Conservation (phyloP, 2,797 vertebrate genomes). For the Anas bernieri region DNA sequence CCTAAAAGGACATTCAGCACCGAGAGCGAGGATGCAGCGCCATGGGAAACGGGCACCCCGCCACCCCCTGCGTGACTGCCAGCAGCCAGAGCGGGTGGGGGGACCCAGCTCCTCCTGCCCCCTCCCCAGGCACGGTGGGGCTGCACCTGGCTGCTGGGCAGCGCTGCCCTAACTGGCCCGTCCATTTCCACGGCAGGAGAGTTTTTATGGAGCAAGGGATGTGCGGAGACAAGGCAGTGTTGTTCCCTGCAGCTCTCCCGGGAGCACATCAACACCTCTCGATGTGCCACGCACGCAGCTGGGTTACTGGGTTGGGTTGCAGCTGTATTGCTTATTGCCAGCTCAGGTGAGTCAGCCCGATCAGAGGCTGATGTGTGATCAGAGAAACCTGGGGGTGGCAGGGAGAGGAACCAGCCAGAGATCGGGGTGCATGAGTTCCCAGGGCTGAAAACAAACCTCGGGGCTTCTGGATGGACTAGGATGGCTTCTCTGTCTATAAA, state of each 20-base stretch:
- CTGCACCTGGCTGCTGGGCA: neutral
- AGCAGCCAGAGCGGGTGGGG: accelerated
- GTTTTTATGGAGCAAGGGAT: neutral
- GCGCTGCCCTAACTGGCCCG: neutral
- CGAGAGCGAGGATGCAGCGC: neutral
- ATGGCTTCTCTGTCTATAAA: neutral
- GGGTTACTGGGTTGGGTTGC: neutral
- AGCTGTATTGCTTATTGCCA: neutral
- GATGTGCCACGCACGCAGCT: neutral
- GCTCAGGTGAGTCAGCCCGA: conserved; percentile 51
- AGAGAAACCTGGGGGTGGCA: neutral
- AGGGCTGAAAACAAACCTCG: neutral
- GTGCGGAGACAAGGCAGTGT: neutral
- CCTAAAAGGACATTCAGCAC: neutral
- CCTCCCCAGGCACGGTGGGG: accelerated
- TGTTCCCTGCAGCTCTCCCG: neutral
- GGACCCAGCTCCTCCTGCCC: neutral
- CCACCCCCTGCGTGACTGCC: neutral
- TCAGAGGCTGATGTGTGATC: neutral
- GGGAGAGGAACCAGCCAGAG: neutral
- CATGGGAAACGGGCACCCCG: neutral
- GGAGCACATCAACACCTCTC: neutral
- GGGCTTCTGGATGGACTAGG: neutral
- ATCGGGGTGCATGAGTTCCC: accelerated
- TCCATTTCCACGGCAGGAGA: neutral